Base-by-base conservation (phyloP, 1,140 invertebrate genomes). In the Hylaeus volcanicus region DNA sequence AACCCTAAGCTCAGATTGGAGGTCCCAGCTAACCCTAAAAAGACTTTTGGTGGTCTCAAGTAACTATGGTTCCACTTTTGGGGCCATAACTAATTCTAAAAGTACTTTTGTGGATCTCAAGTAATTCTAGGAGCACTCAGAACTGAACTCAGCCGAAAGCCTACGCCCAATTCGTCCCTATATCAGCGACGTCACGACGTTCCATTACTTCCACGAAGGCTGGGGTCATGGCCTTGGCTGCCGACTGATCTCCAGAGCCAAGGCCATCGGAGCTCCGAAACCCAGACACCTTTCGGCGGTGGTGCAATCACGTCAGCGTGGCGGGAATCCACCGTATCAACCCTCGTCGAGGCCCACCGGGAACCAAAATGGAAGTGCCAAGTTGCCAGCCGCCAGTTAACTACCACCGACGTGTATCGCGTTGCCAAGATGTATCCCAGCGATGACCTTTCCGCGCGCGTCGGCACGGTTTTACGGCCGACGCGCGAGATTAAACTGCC, bases 401-500 rank as follows among this genome's bases (percentile, higher is more conserved):
- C 73, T 63, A 84, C 53, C 68, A 55, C 37, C 64, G 26, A 26
- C 26, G 55, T 41, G 26, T 26, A 41, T 26, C 26, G 26, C 26
- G 26, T 26, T 26, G 26, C 26, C 26, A 26, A 56, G 43, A 64
- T n/a, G 26, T 63, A 68, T 61, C 58, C 60, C 15, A 11, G 9
- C 39, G 68, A 68, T 69, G 53, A 77, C 79, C 74, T 76, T 58
- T 81, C 12, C 55, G 68, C 72, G 14, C 48, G 39, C 55, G 73
- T 69, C 55, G 15, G 37, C 43, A 6, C 53, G 51, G 83, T 60
- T 84, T 85, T 85, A 85, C 61, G 56, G 72, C 61, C 68, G 43
- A 75, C 77, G 37, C 68, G 68, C 73, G 75, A 85, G 84, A 85
- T 85, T 85, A 84, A 85, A 84, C 84, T 81, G 78, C 82, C 83